phyloP scores from a whole-genome alignment of 1,140 invertebrate species.

The Teleogryllus occipitalis region DNA sequence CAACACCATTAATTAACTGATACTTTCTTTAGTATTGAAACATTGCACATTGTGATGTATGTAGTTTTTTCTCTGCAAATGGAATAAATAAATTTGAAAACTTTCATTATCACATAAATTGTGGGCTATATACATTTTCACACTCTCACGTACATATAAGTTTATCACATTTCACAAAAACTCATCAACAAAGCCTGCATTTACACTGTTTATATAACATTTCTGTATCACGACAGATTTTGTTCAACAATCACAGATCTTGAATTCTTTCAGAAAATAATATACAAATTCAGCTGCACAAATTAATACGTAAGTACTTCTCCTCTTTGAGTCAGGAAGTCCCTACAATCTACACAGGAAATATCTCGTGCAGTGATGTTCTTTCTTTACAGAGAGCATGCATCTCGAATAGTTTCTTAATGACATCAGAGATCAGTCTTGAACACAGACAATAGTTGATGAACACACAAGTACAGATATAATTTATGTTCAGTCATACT shows the following conservation, averaged over 20 bases:
- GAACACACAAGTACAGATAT: not conserved
- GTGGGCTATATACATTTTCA: not conserved
- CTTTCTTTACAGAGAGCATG: not conserved
- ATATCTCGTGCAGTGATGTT: not conserved
- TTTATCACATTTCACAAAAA: not conserved
- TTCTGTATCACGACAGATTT: not conserved
- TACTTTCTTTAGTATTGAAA: not conserved
- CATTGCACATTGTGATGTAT: not conserved
- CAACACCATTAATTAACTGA: not conserved
- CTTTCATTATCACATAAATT: not conserved
- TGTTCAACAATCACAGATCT: conserved; percentile 4
- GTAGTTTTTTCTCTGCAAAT: not conserved
- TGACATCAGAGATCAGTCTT: not conserved
- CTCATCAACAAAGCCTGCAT: not conserved
- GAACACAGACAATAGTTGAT: conserved; percentile 1
- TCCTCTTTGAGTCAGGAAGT: not conserved
- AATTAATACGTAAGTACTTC: not conserved
- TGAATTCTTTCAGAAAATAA: not conserved
- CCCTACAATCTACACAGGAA: not conserved
- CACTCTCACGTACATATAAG: not conserved
- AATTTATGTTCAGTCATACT: not conserved
- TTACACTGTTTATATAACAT: not conserved
- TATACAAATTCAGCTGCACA: not conserved
- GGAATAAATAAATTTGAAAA: not conserved
- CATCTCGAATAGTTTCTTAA: not conserved